phyloP scores from a whole-genome alignment of 2,888 invertebrate species.

The Trachelus tabidus region DNA sequence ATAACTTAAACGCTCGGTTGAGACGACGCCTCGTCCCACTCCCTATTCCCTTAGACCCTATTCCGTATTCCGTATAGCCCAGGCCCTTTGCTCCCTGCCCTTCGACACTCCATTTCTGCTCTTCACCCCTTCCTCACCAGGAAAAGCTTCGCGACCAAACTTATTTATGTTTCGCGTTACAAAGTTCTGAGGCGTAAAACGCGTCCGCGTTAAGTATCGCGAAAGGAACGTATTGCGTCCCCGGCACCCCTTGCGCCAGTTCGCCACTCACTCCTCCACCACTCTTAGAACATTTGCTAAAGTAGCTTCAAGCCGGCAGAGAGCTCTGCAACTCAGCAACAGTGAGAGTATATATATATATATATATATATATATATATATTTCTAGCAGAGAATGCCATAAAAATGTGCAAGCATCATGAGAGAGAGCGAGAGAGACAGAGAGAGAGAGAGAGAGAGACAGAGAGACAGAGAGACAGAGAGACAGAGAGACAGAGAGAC shows the following conservation, averaged over 20 bases:
- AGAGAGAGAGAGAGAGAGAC: too few relatives aligned
- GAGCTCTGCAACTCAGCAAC: neutral
- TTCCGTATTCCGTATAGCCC: neutral
- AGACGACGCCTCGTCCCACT: neutral
- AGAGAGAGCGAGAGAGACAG: neutral
- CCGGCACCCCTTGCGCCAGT: neutral
- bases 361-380: too few relatives aligned
- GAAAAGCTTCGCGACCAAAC: conserved; percentile 11
- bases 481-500: too few relatives aligned
- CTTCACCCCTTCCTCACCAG: neutral
- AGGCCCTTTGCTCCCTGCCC: neutral
- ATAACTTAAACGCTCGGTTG: neutral
- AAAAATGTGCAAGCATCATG: neutral
- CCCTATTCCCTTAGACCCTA: neutral
- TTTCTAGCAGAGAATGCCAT: neutral
- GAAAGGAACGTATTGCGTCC: conserved; percentile 19
- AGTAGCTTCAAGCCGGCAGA: neutral
- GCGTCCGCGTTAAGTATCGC: conserved; percentile 38
- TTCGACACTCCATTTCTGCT: neutral
- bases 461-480: too few relatives aligned
- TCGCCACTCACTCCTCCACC: neutral
- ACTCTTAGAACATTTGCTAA: neutral
- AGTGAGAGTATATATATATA: neutral
- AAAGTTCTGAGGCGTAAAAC: conserved; percentile 45
- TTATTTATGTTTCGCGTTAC: conserved; percentile 39